Conservation (phyloP, 2,797 vertebrate species). For the Stomatorhinus walkeri region DNA sequence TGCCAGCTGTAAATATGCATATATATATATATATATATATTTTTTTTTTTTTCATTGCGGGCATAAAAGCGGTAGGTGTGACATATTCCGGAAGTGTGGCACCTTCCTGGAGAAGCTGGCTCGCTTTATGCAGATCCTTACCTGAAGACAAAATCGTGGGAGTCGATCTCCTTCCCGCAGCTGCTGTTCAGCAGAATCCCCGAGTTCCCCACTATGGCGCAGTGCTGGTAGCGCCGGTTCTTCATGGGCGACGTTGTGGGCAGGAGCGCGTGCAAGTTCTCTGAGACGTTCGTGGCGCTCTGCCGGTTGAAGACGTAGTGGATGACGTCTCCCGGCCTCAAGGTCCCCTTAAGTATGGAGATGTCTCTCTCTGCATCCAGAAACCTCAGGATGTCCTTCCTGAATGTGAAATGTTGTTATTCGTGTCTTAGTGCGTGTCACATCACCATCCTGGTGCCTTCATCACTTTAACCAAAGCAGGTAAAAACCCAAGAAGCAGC, state of each 20-base stretch:
- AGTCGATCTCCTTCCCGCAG: slow-evolving; percentile 84
- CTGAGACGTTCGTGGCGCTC: slow-evolving; percentile 89
- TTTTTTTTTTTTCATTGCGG: neutral
- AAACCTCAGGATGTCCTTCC: slow-evolving; percentile 87
- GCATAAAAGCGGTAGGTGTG: neutral
- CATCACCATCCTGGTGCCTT: neutral
- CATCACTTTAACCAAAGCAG: neutral
- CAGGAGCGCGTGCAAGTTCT: slow-evolving; percentile 84
- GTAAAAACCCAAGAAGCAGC: neutral
- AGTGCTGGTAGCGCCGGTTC: slow-evolving; percentile 78
- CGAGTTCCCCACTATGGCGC: slow-evolving; percentile 92
- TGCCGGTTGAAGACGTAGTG: slow-evolving; percentile 93
- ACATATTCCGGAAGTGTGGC: neutral
- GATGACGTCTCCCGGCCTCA: slow-evolving; percentile 85
- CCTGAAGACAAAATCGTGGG: slow-evolving; percentile 89
- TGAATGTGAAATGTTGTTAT: slow-evolving; percentile 35
- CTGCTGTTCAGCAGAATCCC: slow-evolving; percentile 88
- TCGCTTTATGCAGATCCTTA: slow-evolving; percentile 38
- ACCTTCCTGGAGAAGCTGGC: neutral
- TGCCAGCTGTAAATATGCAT: slow-evolving; percentile 6
- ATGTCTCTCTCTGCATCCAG: slow-evolving; percentile 91
- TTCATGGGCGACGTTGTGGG: slow-evolving; percentile 82
- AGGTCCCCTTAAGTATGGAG: slow-evolving; percentile 85
- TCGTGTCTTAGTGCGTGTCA: neutral
- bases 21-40: no score